These are phyloP conservation scores for Atherix ibis DNA, from an alignment of 2,888 invertebrate species.

Conservation along the genomic window DNA sequence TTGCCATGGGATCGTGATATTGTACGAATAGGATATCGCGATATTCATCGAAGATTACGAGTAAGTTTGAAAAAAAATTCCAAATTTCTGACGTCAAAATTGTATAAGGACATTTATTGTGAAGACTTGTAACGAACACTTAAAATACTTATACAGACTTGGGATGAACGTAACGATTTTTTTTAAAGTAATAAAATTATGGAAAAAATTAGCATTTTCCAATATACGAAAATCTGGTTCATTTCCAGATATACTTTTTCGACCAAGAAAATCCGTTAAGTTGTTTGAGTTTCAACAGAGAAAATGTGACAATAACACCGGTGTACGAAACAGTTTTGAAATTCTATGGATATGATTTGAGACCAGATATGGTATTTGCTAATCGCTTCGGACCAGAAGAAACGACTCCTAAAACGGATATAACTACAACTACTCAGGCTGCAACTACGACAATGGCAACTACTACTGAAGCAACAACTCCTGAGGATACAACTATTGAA, in stretches of 20 bases:
- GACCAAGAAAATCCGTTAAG: conserved; percentile 69
- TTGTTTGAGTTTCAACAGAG: conserved; percentile 62
- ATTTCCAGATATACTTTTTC: conserved; percentile 61
- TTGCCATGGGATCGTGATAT: conserved; percentile 58
- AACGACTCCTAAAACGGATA: conserved; percentile 15
- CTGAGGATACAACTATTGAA: conserved; percentile 7
- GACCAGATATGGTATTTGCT: conserved; percentile 27
- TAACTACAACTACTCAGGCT: conserved; percentile 18
- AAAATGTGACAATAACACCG: conserved; percentile 57
- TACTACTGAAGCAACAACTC: conserved; percentile 7
- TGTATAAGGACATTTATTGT: no score
- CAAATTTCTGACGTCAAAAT: no score
- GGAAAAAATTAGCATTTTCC: no score
- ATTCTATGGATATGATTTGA: conserved; percentile 69
- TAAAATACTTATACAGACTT: no score
- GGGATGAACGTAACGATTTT: no score
- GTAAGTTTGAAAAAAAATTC: conserved; percentile 33
- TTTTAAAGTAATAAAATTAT: no score
- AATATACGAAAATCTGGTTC: no score
- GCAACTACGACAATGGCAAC: conserved; percentile 16
- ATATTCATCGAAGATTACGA: conserved; percentile 66
- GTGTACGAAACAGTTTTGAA: conserved; percentile 55
- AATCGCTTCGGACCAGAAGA: no score
- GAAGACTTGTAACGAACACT: no score
- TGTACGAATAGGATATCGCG: conserved; percentile 62